These are phyloP conservation scores for Leucania comma DNA, from an alignment of 2,888 invertebrate species.

Conservation along the genomic window DNA sequence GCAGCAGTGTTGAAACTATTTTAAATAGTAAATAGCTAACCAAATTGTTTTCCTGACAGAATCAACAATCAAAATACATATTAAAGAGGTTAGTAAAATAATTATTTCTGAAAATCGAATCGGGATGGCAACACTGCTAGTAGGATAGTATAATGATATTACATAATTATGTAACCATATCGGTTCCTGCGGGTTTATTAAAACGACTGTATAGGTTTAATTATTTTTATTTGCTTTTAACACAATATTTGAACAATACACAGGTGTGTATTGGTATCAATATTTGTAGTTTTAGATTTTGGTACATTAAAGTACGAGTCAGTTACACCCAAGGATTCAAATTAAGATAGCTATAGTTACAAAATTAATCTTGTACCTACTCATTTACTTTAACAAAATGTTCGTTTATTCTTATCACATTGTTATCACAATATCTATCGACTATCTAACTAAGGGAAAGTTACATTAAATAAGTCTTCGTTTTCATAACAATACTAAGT, in stretches of 20 bases:
- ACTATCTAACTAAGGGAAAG: slow-evolving; percentile 57
- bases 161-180: neutral
- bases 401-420: slow-evolving; percentile 39
- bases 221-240: slow-evolving; percentile 37
- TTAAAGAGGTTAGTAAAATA: no score
- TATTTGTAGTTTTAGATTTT: slow-evolving; percentile 11
- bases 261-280: neutral
- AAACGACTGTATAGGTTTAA: slow-evolving; percentile 23
- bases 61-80: no score
- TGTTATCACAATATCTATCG: slow-evolving; percentile 54
- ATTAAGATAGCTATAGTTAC: slow-evolving; percentile 2
- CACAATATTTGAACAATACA: slow-evolving; percentile 14
- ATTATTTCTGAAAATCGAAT: no score
- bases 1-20: no score
- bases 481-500: slow-evolving; percentile 61
- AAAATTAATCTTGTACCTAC: slow-evolving; percentile 19
- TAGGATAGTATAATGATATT: no score
- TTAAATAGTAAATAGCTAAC: no score
- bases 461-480: slow-evolving; percentile 73
- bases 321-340: slow-evolving; percentile 9
- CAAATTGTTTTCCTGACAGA: no score
- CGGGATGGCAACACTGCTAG: no score
- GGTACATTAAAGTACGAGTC: neutral
- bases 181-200: neutral
- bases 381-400: slow-evolving; percentile 15